These are phyloP conservation scores for Condylostylus longicornis DNA, from an alignment of 1,140 invertebrate genomes.

Conservation along the genomic window DNA sequence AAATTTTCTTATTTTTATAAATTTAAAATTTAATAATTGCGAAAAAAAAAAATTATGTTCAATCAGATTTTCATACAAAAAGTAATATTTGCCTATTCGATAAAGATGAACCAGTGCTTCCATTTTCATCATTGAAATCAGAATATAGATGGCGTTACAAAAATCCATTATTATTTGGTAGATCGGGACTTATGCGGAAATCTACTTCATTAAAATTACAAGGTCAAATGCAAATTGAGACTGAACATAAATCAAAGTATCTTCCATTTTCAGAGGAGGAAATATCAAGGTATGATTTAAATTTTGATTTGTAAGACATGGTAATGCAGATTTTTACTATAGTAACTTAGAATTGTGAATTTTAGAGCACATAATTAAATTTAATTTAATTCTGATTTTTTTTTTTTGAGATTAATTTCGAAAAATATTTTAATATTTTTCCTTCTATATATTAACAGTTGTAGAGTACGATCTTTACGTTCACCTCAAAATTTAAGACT, in stretches of 20 bases:
- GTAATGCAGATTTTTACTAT: neutral
- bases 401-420: neutral
- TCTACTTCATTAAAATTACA: conserved; percentile 26
- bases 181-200: conserved; percentile 15
- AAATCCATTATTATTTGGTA: conserved; percentile 4
- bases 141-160: conserved; percentile 20
- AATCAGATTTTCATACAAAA: conserved; percentile 14
- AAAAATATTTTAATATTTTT: neutral
- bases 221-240: conserved; percentile 25
- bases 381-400: neutral
- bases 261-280: conserved; percentile 26
- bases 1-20: neutral
- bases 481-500: conserved; percentile 23
- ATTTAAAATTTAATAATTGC: neutral
- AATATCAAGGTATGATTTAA: conserved; percentile 17
- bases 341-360: too few species aligned
- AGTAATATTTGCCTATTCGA: conserved; percentile 21
- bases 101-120: conserved; percentile 14
- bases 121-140: conserved; percentile 20
- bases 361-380: neutral
- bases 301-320: neutral
- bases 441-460: conserved; percentile 10
- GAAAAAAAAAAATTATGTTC: neutral
- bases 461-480: conserved; percentile 19
- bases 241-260: conserved; percentile 29